phyloP scores from a whole-genome alignment of 2,888 invertebrate genomes.

The Xanthia togata region DNA sequence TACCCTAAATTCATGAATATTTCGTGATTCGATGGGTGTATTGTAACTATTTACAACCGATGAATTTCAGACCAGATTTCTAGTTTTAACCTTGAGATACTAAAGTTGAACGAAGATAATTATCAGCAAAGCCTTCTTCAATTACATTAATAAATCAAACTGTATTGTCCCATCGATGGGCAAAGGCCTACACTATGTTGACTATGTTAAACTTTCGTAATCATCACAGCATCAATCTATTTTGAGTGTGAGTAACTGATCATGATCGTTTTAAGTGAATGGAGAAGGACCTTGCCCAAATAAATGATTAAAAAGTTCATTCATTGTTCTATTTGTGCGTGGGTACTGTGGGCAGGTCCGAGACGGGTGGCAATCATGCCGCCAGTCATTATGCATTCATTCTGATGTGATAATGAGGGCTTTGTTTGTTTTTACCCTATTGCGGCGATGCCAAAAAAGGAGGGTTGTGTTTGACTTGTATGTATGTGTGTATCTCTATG shows the following conservation, averaged over 20 bases:
- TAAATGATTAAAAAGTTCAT: slow-evolving; percentile 57
- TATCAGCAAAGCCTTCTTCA: slow-evolving; percentile 10
- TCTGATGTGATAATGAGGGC: slow-evolving; percentile 55
- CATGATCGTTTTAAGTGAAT: slow-evolving; percentile 45
- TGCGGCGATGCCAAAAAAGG: too few species aligned
- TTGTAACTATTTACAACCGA: neutral
- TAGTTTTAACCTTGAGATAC: slow-evolving; percentile 45
- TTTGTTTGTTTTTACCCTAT: slow-evolving; percentile 51
- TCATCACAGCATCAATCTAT: slow-evolving; percentile 17
- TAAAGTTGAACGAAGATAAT: neutral
- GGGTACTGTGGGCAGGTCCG: slow-evolving; percentile 39
- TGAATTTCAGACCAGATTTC: slow-evolving; percentile 36
- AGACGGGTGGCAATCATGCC: slow-evolving; percentile 46
- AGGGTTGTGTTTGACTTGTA: too few species aligned
- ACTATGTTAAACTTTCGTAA: slow-evolving; percentile 37
- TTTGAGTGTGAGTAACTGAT: slow-evolving; percentile 28
- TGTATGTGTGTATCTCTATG: too few species aligned
- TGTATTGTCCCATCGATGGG: slow-evolving; percentile 25
- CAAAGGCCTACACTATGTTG: neutral
- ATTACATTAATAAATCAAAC: slow-evolving; percentile 12
- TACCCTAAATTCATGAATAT: neutral
- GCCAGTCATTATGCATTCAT: slow-evolving; percentile 48
- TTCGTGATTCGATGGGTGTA: neutral
- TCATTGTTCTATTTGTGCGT: slow-evolving; percentile 59
- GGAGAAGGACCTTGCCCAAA: slow-evolving; percentile 59